Evolutionary conservation across 2,797 vertebrate genomes (phyloP).

Genomic region (Urocyon cinereoargenteus): DNA sequence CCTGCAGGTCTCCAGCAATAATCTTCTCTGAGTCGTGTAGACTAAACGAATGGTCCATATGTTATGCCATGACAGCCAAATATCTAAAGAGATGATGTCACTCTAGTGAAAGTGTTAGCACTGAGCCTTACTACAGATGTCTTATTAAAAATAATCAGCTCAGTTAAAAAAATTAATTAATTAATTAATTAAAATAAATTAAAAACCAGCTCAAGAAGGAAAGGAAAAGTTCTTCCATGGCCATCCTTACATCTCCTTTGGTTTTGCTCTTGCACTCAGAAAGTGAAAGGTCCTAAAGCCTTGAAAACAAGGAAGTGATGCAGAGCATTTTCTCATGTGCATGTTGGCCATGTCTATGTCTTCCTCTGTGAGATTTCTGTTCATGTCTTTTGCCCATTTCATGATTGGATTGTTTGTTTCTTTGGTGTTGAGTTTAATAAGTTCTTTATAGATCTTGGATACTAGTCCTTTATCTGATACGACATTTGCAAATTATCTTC

Average conservation of each 20-base stretch:
- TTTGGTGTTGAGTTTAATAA: too few species aligned
- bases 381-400: too few species aligned
- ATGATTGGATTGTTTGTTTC: too few species aligned
- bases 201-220: not conserved
- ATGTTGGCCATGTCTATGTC: too few species aligned
- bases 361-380: too few species aligned
- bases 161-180: not conserved
- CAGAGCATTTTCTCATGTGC: too few species aligned
- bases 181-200: too few species aligned
- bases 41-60: not conserved
- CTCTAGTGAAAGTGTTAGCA: not conserved
- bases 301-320: not conserved
- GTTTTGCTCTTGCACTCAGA: not conserved
- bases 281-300: not conserved
- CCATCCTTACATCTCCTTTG: not conserved
- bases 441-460: too few species aligned
- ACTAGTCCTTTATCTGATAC: too few species aligned
- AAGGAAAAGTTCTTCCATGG: not conserved
- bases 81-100: not conserved
- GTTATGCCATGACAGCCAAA: not conserved
- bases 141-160: not conserved
- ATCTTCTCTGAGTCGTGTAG: not conserved
- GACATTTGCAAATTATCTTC: too few species aligned
- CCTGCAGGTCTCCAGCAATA: not conserved
- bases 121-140: not conserved